A percentile compares a stretch with the other conserved stretches of the same genome.
phyloP scores from a whole-genome alignment of 2,888 invertebrate genomes.

The Hypomecis punctinalis region DNA sequence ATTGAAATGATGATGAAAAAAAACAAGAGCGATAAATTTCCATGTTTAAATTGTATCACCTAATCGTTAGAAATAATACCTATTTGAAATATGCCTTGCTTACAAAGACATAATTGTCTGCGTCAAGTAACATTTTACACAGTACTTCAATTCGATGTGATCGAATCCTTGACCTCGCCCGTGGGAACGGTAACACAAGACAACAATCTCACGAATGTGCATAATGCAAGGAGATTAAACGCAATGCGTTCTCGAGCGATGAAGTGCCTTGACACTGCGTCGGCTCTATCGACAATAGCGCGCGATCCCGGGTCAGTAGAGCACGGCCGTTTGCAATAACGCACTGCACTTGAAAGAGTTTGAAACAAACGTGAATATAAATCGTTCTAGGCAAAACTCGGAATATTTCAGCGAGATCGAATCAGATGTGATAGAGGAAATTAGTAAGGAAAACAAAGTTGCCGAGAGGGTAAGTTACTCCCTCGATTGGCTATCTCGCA shows the following conservation, averaged over 20 bases:
- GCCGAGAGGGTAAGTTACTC: too few relatives aligned
- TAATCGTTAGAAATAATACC: not conserved
- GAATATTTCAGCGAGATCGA: too few relatives aligned
- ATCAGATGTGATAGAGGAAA: too few relatives aligned
- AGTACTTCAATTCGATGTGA: constrained; percentile 4
- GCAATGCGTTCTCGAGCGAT: constrained; percentile 32
- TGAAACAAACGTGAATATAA: constrained; percentile 56
- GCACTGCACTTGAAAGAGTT: constrained; percentile 49
- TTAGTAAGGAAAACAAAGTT: too few relatives aligned
- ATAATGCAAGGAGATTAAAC: constrained; percentile 46
- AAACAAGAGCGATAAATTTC: too few relatives aligned
- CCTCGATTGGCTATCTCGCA: too few relatives aligned
- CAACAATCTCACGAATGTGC: constrained; percentile 40
- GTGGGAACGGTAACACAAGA: constrained; percentile 21
- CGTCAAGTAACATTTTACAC: not conserved
- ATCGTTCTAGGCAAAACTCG: not conserved
- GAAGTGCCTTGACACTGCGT: constrained; percentile 73
- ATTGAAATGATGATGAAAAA: too few relatives aligned
- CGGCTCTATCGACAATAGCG: constrained; percentile 65
- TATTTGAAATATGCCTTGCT: not conserved
- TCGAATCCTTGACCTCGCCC: constrained; percentile 9
- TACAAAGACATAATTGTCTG: not conserved
- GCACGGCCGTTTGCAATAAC: constrained; percentile 62
- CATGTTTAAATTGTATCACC: not conserved
- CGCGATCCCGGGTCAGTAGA: constrained; percentile 67